Base-by-base conservation (phyloP, 2,888 invertebrate species). In the Deilephila elpenor region DNA sequence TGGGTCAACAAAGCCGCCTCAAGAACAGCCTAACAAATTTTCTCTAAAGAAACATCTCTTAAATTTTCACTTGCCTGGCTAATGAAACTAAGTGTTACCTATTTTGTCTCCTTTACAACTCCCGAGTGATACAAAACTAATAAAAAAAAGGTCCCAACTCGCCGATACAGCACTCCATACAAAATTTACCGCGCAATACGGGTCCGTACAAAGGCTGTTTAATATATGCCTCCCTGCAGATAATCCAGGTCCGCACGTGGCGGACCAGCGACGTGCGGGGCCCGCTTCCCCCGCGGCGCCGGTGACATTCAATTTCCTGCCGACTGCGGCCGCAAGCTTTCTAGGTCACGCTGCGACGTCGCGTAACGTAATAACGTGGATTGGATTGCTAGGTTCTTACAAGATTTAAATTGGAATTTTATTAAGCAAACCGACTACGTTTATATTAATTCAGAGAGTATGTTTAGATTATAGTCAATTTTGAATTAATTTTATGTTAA, bases 301-400 rank as follows among this genome's bases (percentile, higher is more conserved):
- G 73, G 32, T 74, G 84, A 81, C 81, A 81, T 79, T 82, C 83
- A 84, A 85, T 86, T 86, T 86, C 86, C 85, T 80, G 78, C 61
- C 74, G 64, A 72, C 71, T 71, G 60, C 73, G 74, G 70, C 71
- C 73, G 70, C 72, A 53, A 71, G 75, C 73, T 80, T 82, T 84
- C 78, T 84, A 77, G 84, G 85, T 84, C 84, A 83, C 37, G 64
- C 44, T 37, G 67, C 67, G 20, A 67, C 44, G 51, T 67, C 44
- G 51, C 11, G 5, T 67, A 67, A 67, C 14, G 25, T 67, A 67
- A 67, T 67, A 67, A 67, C 25, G 44, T 25, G 51, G 44, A 51
- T 67, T 67, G 67, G 51, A 67, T 14, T 51, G 67, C 17, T 56
- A 56, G n/a, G 44, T 14, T 67, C 51, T 67, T 51, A 67, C 17